Conservation (phyloP, 1,140 invertebrate genomes). For the Drosophila mauritiana region DNA sequence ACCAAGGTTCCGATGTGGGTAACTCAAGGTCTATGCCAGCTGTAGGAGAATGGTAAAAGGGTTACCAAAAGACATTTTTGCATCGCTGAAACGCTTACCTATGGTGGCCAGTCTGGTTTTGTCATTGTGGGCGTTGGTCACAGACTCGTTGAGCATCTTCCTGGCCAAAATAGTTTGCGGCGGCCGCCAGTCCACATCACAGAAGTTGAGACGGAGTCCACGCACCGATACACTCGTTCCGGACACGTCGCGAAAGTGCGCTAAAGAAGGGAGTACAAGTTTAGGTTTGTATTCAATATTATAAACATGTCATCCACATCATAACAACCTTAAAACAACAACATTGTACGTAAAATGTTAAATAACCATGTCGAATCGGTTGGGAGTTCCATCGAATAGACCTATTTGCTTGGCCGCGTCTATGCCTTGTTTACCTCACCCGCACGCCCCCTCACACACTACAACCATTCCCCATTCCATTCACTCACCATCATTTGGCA, state of each 20-base stretch:
- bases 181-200: conserved; percentile 92
- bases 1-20: conserved; percentile 95
- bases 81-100: conserved; percentile 64
- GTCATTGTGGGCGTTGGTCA: conserved; percentile 89
- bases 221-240: conserved; percentile 90
- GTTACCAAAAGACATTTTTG: background rate
- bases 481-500: conserved; percentile 90
- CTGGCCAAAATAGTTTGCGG: conserved; percentile 93
- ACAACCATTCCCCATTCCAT: conserved; percentile 1
- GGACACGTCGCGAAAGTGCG: conserved; percentile 93
- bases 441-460: background rate
- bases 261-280: conserved; percentile 83
- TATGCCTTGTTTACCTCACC: conserved; percentile 27
- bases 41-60: conserved; percentile 14
- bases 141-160: conserved; percentile 94
- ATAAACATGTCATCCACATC: background rate
- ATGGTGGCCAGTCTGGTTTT: conserved; percentile 86
- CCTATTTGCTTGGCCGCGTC: background rate
- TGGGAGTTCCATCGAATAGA: background rate
- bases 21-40: conserved; percentile 86
- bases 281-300: no score
- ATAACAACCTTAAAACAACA: background rate
- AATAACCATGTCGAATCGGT: background rate
- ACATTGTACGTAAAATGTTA: background rate
- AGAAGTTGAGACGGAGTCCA: conserved; percentile 92